Conservation (phyloP, 2,113 vertebrate genomes). For the Pterocles gutturalis region DNA sequence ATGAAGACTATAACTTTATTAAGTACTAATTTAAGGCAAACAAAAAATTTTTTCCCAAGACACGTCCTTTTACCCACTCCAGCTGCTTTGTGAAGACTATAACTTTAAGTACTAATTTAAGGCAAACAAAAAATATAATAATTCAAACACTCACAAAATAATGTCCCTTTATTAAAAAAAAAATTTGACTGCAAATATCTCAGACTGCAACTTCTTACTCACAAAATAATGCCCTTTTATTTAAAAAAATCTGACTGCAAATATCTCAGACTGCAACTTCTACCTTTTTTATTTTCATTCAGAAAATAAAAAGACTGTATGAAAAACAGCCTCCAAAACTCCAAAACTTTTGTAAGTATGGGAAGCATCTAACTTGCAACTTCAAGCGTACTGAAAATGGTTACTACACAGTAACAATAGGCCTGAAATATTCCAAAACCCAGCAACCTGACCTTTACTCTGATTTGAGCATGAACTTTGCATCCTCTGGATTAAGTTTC, state of each 20-base stretch:
- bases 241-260: not conserved
- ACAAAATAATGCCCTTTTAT: not conserved
- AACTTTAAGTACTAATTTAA: not conserved
- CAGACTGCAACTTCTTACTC: not conserved
- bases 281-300: not conserved
- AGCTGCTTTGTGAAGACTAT: not conserved
- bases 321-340: not conserved
- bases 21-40: not conserved
- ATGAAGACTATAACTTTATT: not conserved
- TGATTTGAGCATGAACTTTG: not conserved
- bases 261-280: not conserved
- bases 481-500: not conserved
- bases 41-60: not conserved
- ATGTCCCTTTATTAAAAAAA: not conserved
- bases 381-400: not conserved
- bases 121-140: not conserved
- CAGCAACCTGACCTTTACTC: not conserved
- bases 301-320: not conserved
- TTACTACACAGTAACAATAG: not conserved
- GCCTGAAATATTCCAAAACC: not conserved
- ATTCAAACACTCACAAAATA: not conserved
- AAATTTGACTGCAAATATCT: not conserved
- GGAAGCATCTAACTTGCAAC: not conserved
- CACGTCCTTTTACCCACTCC: not conserved
- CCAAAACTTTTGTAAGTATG: not conserved